phyloP scores from a whole-genome alignment of 2,888 invertebrate genomes.

The Ametastegia equiseti region DNA sequence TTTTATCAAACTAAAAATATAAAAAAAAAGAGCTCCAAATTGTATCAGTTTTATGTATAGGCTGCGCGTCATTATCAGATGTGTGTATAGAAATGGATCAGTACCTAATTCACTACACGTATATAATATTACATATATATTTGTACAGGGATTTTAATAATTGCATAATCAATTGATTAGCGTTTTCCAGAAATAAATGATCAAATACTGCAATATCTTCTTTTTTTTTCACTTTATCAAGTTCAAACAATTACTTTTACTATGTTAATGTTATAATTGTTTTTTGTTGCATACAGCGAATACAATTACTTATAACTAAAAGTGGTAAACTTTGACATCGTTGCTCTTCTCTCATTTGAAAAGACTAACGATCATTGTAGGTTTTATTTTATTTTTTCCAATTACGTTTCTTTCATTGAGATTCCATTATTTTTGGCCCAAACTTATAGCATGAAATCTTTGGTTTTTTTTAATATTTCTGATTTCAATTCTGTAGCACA shows the following conservation, averaged over 20 bases:
- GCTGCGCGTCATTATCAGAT: neutral
- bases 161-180: too few species aligned
- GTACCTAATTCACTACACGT: too few species aligned
- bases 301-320: too few species aligned
- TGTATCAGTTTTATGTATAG: slow-evolving; percentile 31
- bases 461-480: neutral
- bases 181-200: slow-evolving; percentile 10
- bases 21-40: slow-evolving; percentile 16
- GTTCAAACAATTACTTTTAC: neutral
- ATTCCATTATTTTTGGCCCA: neutral
- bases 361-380: slow-evolving; percentile 8
- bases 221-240: neutral
- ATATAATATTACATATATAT: neutral
- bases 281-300: too few species aligned
- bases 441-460: neutral
- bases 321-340: too few species aligned
- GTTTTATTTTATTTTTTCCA: neutral
- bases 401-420: neutral
- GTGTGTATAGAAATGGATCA: slow-evolving; percentile 26
- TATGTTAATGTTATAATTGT: too few species aligned
- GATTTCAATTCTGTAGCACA: neutral
- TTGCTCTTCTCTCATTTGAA: neutral
- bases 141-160: slow-evolving; percentile 3
- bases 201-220: too few species aligned
- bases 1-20: slow-evolving; percentile 18